phyloP scores from a whole-genome alignment of 2,113 vertebrate genomes.

The Rhombomys opimus region DNA sequence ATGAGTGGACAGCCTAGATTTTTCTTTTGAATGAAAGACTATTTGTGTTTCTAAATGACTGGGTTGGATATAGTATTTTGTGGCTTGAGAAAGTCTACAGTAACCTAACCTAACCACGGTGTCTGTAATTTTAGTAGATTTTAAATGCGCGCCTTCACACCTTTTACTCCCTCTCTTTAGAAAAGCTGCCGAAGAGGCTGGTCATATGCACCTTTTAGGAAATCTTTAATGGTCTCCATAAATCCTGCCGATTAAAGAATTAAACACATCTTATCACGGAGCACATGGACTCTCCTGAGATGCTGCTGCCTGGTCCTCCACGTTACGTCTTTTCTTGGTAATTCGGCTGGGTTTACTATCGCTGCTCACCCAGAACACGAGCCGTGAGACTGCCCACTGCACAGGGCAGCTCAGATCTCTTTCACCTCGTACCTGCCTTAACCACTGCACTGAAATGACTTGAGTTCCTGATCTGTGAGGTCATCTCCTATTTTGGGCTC shows the following conservation, averaged over 20 bases:
- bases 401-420: background rate
- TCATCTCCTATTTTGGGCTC: constrained; percentile 64
- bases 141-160: background rate
- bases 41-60: constrained; percentile 39
- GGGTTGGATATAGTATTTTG: constrained; percentile 18
- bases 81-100: constrained; percentile 37
- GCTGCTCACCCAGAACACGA: background rate
- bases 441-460: background rate
- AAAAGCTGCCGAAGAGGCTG: constrained; percentile 19
- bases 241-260: background rate
- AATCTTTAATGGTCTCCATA: constrained; percentile 15
- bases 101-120: background rate
- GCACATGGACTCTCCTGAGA: background rate
- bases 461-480: constrained; percentile 27
- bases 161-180: constrained; percentile 10
- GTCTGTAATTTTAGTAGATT: background rate
- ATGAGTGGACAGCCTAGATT: background rate
- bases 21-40: constrained; percentile 28
- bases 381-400: background rate
- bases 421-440: constrained; percentile 10
- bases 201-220: background rate
- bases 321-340: background rate
- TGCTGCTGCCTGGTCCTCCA: background rate
- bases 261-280: background rate
- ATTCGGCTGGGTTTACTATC: background rate